Evolutionary conservation across 2,113 vertebrate species (phyloP).

Genomic region (Motacilla tschutschensis): DNA sequence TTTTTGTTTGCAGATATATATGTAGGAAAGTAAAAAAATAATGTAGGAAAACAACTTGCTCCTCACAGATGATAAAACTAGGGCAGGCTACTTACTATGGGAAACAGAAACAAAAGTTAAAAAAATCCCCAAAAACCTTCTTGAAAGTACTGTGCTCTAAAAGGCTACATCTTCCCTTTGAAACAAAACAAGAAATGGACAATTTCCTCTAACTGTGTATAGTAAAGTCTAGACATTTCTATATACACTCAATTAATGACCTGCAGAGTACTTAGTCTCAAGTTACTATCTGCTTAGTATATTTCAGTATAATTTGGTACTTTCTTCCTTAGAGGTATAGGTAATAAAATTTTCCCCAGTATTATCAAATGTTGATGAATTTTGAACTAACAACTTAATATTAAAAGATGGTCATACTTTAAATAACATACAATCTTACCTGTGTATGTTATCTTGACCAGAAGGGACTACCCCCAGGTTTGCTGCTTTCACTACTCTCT

Average conservation of each 20-base stretch:
- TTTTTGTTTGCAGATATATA: neutral
- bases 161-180: neutral
- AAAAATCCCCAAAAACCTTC: neutral
- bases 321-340: neutral
- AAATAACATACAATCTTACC: conserved; percentile 70
- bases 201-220: neutral
- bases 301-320: neutral
- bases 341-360: neutral
- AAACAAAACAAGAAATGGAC: neutral
- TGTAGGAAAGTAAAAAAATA: neutral
- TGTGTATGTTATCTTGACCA: conserved; percentile 79
- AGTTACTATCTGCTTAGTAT: neutral
- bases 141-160: neutral
- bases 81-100: neutral
- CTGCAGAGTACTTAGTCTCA: neutral
- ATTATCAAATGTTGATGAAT: neutral
- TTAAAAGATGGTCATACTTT: neutral
- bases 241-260: neutral
- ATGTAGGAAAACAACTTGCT: neutral
- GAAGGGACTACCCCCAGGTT: conserved; percentile 87
- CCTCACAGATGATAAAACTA: neutral
- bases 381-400: neutral
- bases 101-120: neutral
- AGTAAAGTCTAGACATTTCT: neutral
- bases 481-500: conserved; percentile 84